phyloP scores from a whole-genome alignment of 2,113 vertebrate genomes.

The Drymodes brunneopygia region DNA sequence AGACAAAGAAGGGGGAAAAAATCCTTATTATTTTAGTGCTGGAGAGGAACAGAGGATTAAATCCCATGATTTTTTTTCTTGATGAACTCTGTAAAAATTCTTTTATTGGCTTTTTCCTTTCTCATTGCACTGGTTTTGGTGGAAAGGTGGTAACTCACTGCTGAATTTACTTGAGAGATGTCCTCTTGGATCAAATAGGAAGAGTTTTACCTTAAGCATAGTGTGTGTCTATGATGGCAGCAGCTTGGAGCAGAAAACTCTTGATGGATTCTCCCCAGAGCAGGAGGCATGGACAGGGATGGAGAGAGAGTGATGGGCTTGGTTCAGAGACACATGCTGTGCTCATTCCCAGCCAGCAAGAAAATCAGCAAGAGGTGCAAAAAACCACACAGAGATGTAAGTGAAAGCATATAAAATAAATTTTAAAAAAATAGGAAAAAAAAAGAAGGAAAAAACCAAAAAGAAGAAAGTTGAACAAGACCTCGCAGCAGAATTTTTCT shows the following conservation, averaged over 20 bases:
- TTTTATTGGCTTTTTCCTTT: background rate
- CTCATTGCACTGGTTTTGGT: background rate
- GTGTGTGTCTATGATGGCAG: background rate
- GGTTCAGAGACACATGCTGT: fast-evolving
- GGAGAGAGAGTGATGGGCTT: background rate
- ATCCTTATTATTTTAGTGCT: background rate
- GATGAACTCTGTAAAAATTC: background rate
- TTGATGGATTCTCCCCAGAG: background rate
- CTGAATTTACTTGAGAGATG: background rate
- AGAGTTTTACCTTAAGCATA: background rate
- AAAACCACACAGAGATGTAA: background rate
- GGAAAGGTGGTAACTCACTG: background rate
- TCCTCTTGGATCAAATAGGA: background rate
- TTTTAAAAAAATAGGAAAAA: too few relatives aligned
- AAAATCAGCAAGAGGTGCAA: background rate
- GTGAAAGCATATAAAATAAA: background rate
- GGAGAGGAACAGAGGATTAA: background rate
- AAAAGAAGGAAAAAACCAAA: background rate
- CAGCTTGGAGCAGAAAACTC: background rate
- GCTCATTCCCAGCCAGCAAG: background rate
- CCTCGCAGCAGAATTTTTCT: background rate
- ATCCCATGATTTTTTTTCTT: background rate
- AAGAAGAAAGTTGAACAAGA: background rate
- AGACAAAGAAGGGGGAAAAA: background rate
- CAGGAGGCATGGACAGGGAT: background rate